Evolutionary conservation across 2,797 vertebrate species (phyloP).

Genomic region (Eospalax fontanierii): DNA sequence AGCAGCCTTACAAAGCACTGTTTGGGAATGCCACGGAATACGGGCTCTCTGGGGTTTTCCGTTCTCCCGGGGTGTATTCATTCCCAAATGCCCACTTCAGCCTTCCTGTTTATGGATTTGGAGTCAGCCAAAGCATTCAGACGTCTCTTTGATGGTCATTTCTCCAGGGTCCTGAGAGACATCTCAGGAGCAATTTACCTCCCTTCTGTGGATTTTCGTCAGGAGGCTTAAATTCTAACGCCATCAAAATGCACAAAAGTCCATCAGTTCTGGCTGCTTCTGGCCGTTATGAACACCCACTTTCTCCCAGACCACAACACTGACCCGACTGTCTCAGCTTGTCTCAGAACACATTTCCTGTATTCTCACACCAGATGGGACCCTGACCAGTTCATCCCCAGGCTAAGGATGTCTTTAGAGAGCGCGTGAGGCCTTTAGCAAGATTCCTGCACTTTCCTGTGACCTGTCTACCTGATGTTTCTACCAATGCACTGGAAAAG

Average conservation of each 20-base stretch:
- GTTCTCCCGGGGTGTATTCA: not conserved
- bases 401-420: too few species aligned
- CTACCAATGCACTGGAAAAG: not conserved
- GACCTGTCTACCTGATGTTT: too few species aligned
- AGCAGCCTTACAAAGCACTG: not conserved
- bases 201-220: not conserved
- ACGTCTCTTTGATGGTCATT: not conserved
- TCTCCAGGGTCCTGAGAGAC: not conserved
- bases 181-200: not conserved
- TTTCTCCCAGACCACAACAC: too few species aligned
- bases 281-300: not conserved
- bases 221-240: not conserved
- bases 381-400: not conserved
- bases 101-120: not conserved
- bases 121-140: not conserved
- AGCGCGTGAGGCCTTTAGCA: not conserved
- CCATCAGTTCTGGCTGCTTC: not conserved
- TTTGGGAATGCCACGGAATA: not conserved
- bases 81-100: rapidly evolving
- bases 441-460: not conserved
- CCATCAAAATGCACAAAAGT: not conserved
- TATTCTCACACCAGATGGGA: not conserved
- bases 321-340: too few species aligned
- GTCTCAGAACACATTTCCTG: not conserved
- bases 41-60: not conserved